Evolutionary conservation across 2,888 invertebrate species (phyloP), one percentile per base, ranked within the genome.

Genomic region (Pasiphila rectangulata): DNA sequence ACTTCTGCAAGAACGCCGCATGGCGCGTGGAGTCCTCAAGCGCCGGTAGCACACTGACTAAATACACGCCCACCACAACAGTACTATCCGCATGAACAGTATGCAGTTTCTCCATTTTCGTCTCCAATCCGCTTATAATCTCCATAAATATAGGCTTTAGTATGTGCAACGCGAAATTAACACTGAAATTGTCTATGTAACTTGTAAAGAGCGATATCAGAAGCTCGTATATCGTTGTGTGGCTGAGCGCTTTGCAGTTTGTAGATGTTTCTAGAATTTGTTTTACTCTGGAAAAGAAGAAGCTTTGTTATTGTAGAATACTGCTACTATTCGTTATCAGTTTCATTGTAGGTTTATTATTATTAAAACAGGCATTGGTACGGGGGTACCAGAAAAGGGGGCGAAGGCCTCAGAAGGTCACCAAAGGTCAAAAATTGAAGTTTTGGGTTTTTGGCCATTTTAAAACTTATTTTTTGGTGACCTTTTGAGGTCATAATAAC

Each of bases 131-230:
- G 36, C 83, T 75, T 45, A 94, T 87, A 25, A 90, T 90, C 10
- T 89, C 82, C 40, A 81, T 76, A 61, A 94, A 91, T 37, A 91
- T 72, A 9, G 91, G 90, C 60, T 90, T 90, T 36, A 94, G 71
- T 69, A 91, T 86, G 13, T 78, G 75, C 41, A 72, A 74, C 0
- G 92, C 90, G 69, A 95, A 93, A 25, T 90, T 86, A 50, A 83
- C 82, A 4, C 94, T 94, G 69, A 95, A 94, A 42, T 92, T 91
- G 13, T 91, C 84, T 58, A 93, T 92, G 37, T 86, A 86, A 63
- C 69, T 73, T 54, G 67, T 77, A 37, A 87, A 79, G 51, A 86
- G 54, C 4, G 75, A 73, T 61, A 83, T 79, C 7, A 87, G 59
- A 6, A 67, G 64, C 55, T 83, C 83, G 52, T 85, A 87, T 53